Conservation (phyloP, 1,140 invertebrate species). For the Drosophila albomicans region DNA sequence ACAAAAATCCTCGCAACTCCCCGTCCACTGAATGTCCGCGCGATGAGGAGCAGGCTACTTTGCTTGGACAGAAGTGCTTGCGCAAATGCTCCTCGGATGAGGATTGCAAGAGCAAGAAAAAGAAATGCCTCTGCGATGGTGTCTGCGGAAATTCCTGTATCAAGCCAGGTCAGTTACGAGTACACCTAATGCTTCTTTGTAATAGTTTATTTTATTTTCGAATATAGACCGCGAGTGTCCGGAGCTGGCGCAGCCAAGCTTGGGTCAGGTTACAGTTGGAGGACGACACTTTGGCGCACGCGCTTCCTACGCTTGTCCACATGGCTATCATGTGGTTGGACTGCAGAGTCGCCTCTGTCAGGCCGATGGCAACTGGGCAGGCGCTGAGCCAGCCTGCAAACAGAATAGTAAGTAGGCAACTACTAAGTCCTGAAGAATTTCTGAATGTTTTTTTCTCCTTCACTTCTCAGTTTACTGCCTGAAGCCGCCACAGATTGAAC, state of each 20-base stretch:
- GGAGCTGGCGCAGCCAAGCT: constrained; percentile 89
- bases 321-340: constrained; percentile 94
- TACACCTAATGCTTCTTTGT: not conserved
- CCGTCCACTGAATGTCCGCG: constrained; percentile 93
- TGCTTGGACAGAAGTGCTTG: constrained; percentile 93
- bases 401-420: constrained; percentile 89
- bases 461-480: constrained; percentile 92
- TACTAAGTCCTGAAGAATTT: not conserved
- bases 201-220: constrained; percentile 45
- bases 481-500: constrained; percentile 93
- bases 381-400: constrained; percentile 93
- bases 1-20: constrained; percentile 95
- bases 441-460: too few relatives aligned
- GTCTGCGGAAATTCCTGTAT: constrained; percentile 98
- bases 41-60: constrained; percentile 89
- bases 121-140: constrained; percentile 98
- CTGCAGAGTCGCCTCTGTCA: constrained; percentile 93
- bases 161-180: constrained; percentile 89
- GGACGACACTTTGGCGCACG: constrained; percentile 91
- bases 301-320: constrained; percentile 94
- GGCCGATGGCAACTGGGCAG: constrained; percentile 97
- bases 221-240: constrained; percentile 93
- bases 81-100: constrained; percentile 97
- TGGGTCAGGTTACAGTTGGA: constrained; percentile 90
- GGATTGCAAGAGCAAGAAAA: constrained; percentile 98